These are phyloP conservation scores for Diplazon laetatorius DNA, from an alignment of 2,888 invertebrate species.

Conservation along the genomic window DNA sequence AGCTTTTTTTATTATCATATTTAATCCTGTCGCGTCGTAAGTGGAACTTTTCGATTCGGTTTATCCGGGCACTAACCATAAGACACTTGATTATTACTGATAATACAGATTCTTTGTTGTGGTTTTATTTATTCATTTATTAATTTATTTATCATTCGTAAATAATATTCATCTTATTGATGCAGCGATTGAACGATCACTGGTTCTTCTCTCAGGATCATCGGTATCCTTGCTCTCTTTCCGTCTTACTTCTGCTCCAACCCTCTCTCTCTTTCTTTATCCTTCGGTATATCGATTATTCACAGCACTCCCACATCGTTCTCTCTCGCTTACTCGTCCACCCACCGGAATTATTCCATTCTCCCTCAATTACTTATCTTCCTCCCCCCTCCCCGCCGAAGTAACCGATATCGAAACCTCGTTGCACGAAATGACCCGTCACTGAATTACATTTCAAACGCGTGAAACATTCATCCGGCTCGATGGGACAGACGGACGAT, in stretches of 20 bases:
- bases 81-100: constrained; percentile 62
- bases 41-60: constrained; percentile 58
- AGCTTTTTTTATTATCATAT: constrained; percentile 44
- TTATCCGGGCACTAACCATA: constrained; percentile 63
- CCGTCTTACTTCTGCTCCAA: constrained; percentile 30
- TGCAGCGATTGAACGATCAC: constrained; percentile 3
- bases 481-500: constrained; percentile 14
- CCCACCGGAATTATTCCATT: constrained; percentile 16
- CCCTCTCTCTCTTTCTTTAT: constrained; percentile 46
- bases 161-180: constrained; percentile 21
- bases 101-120: constrained; percentile 31
- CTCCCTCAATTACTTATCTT: constrained; percentile 38
- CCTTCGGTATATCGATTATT: constrained; percentile 57
- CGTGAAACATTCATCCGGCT: constrained; percentile 34
- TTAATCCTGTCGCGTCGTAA: constrained; percentile 38
- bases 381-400: too few relatives aligned
- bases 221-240: constrained; percentile 33
- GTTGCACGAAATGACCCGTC: constrained; percentile 40
- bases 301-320: constrained; percentile 46
- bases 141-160: constrained; percentile 11
- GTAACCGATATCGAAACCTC: constrained; percentile 40
- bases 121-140: constrained; percentile 16
- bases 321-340: constrained; percentile 39
- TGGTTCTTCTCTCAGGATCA: constrained; percentile 40
- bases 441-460: constrained; percentile 25